Percentiles rank a stretch among this genome's conserved stretches.
Evolutionary conservation across 37 sponge, comb jelly and placozoan species (phyloP).

Genomic region (Lycopodina hypogea): DNA sequence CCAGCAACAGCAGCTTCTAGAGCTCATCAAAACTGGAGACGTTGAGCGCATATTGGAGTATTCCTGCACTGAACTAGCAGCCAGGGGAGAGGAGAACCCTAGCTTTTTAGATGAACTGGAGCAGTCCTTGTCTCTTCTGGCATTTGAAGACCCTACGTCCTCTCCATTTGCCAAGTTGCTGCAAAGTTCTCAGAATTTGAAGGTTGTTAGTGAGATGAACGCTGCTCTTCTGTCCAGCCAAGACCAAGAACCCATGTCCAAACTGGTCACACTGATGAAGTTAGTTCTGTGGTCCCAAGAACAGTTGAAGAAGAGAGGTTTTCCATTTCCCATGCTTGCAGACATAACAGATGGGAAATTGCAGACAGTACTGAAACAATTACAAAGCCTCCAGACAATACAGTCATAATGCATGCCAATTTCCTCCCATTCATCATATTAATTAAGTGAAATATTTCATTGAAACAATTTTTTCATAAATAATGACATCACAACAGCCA

Average conservation of each 20-base stretch:
- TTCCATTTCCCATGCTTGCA: constrained; percentile 50
- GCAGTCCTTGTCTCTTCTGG: constrained; percentile 76
- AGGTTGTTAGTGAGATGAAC: constrained; percentile 87
- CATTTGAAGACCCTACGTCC: constrained; percentile 60
- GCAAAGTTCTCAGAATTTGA: constrained; percentile 74
- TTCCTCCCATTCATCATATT: too few relatives aligned
- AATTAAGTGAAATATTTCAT: background rate
- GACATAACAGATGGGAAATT: constrained; percentile 55
- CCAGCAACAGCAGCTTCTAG: constrained; percentile 87
- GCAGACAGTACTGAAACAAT: background rate
- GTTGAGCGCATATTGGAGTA: constrained; percentile 72
- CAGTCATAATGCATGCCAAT: background rate
- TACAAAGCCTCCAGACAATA: background rate
- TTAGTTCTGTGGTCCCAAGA: constrained; percentile 84
- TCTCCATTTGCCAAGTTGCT: constrained; percentile 74
- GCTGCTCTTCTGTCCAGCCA: constrained; percentile 82
- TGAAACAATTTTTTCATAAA: background rate
- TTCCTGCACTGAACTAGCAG: constrained; percentile 83
- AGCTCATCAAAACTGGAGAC: constrained; percentile 67
- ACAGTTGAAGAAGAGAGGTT: constrained; percentile 59
- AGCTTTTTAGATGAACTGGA: constrained; percentile 83
- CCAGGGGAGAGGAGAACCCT: constrained; percentile 85
- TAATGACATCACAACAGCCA: too few relatives aligned
- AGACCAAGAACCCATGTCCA: constrained; percentile 55
- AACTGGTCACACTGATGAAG: constrained; percentile 71